Evolutionary conservation across 2,888 invertebrate species (phyloP).

Genomic region (Pseudococcus jackbeardsleyi): DNA sequence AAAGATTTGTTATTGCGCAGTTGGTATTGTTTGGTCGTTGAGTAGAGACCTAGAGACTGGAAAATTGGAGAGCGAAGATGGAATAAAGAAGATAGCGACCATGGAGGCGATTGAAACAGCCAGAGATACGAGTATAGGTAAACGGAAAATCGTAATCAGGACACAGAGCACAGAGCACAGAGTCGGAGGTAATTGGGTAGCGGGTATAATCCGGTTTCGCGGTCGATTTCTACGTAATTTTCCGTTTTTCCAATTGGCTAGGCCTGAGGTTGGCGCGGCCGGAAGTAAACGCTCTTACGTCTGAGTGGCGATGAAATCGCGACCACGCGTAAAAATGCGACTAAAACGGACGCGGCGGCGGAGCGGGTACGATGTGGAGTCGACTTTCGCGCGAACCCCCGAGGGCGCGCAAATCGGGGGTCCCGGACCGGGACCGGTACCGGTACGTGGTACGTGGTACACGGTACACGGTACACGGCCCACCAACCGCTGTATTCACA

Average conservation of each 20-base stretch:
- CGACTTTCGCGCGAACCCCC: constrained; percentile 60
- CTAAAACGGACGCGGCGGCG: neutral
- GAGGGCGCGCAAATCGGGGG: constrained; percentile 40
- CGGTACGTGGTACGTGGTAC: constrained; percentile 35
- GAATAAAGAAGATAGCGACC: too few species aligned
- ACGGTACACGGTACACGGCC: neutral
- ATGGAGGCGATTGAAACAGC: neutral
- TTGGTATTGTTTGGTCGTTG: too few species aligned
- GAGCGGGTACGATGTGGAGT: neutral
- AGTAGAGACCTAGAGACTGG: too few species aligned
- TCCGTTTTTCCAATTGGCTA: constrained; percentile 55
- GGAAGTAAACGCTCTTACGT: constrained; percentile 53
- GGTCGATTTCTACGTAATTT: constrained; percentile 42
- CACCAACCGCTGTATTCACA: constrained; percentile 61
- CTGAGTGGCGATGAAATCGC: neutral
- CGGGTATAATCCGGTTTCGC: constrained; percentile 4
- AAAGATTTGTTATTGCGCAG: too few species aligned
- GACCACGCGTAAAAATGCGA: constrained; percentile 51
- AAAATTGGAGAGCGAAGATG: too few species aligned
- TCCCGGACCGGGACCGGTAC: constrained; percentile 12
- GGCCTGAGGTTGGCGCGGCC: neutral
- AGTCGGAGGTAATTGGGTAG: neutral
- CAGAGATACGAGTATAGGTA: too few species aligned
- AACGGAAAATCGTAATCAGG: neutral
- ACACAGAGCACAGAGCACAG: neutral